These are phyloP conservation scores for Danio tinwini DNA, from an alignment of 2,797 vertebrate species.

Conservation along the genomic window DNA sequence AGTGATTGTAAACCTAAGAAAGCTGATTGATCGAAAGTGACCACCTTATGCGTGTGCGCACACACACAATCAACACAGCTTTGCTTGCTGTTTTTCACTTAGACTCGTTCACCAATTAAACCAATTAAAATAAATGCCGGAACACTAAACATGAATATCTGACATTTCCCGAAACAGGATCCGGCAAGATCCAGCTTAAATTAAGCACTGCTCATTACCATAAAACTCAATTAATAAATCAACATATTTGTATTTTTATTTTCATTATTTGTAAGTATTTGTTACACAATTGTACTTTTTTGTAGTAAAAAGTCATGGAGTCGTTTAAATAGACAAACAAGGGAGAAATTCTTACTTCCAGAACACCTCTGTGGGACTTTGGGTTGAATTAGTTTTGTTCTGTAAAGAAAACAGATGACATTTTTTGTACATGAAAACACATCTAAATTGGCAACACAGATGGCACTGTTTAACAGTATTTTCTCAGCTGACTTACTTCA, in stretches of 20 bases:
- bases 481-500: conserved; percentile 54
- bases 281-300: neutral
- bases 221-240: neutral
- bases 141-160: too few species aligned
- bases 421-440: neutral
- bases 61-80: too few species aligned
- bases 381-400: conserved; percentile 62
- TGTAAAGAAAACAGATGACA: conserved; percentile 33
- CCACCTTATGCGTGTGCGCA: too few species aligned
- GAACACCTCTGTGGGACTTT: conserved; percentile 82
- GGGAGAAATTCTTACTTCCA: conserved; percentile 82
- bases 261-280: neutral
- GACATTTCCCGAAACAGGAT: too few species aligned
- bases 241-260: neutral
- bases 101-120: too few species aligned
- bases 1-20: too few species aligned
- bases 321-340: neutral
- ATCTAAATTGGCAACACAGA: neutral
- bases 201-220: too few species aligned
- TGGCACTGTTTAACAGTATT: neutral
- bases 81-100: too few species aligned
- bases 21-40: too few species aligned
- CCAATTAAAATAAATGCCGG: too few species aligned
- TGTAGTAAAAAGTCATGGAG: neutral
- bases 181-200: too few species aligned